Evolutionary conservation across 2,113 vertebrate species (phyloP).

Genomic region (Carassius carassius): DNA sequence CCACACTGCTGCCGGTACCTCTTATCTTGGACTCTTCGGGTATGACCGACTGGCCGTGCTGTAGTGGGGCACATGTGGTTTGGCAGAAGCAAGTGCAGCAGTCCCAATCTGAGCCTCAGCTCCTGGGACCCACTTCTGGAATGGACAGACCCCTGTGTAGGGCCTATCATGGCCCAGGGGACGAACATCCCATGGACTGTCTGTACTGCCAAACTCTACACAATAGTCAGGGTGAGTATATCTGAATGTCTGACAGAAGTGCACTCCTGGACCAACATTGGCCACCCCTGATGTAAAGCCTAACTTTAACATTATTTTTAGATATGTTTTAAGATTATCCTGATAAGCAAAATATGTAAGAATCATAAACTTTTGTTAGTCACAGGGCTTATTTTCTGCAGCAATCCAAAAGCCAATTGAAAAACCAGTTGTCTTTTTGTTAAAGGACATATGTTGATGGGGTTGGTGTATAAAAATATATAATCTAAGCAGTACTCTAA

Average conservation of each 20-base stretch:
- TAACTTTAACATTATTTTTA: too few relatives aligned
- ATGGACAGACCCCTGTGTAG: slow-evolving; percentile 67
- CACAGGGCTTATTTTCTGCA: too few relatives aligned
- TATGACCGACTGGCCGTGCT: slow-evolving; percentile 73
- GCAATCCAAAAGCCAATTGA: background rate
- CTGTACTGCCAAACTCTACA: slow-evolving; percentile 81
- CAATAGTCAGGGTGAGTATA: slow-evolving; percentile 84
- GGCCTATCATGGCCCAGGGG: slow-evolving; percentile 65
- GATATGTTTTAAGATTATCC: too few relatives aligned
- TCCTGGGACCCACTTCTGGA: slow-evolving; percentile 68
- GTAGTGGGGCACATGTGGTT: slow-evolving; percentile 74
- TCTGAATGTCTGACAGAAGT: background rate
- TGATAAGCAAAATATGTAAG: too few relatives aligned
- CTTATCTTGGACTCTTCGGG: slow-evolving; percentile 78
- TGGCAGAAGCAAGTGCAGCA: slow-evolving; percentile 84
- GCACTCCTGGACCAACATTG: too few relatives aligned
- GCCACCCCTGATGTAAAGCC: too few relatives aligned
- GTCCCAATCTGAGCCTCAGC: slow-evolving; percentile 75
- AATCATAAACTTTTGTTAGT: too few relatives aligned
- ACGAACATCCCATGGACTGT: slow-evolving; percentile 72
- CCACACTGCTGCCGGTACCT: slow-evolving; percentile 78
- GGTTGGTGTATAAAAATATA: background rate
- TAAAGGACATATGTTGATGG: background rate
- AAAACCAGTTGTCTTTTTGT: background rate
- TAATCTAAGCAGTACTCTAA: background rate